Base-by-base conservation (phyloP, 2,888 invertebrate genomes). In the Theodoxus fluviatilis region DNA sequence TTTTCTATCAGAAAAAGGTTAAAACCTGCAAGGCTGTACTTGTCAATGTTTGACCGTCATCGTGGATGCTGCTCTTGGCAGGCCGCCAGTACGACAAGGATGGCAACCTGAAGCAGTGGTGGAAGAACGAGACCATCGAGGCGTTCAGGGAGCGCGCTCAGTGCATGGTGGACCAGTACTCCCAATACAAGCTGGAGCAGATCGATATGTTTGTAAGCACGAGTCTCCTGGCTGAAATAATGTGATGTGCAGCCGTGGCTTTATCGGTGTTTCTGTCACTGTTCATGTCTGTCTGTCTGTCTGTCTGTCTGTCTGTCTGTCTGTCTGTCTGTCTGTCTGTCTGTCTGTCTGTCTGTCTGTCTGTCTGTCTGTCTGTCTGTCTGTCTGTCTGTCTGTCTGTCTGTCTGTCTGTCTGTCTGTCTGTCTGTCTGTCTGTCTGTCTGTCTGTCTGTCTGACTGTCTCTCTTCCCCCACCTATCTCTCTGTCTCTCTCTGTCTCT, bases 21-120 rank as follows among this genome's bases (percentile, higher is more conserved):
- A n/a, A n/a, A n/a, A n/a, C n/a, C n/a, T n/a, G n/a, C n/a, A n/a
- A n/a, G n/a, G n/a, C n/a, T n/a, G n/a, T n/a, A n/a, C n/a, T n/a
- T n/a, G n/a, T n/a, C n/a, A n/a, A n/a, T n/a, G n/a, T n/a, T n/a
- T n/a, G n/a, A n/a, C n/a, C n/a, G n/a, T n/a, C 3, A 18, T 35
- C 35, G 70, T 76, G 15, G 65, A n/a, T n/a, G n/a, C n/a, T n/a
- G n/a, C n/a, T n/a, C n/a, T n/a, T n/a, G n/a, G n/a, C n/a, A 85
- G 94, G 98, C 0, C 89, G 98, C 38, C 96, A 98, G 87, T 99
- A 96, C 87, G 98, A 99, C 85, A 93, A 93, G 88, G 91, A 93
- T 79, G 99, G 99, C 0, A 98, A 98, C 87, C 89, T 99, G 73
- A 93, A 96, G 85, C 94, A 94, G 76, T 99, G 99, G 98, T 99